Base-by-base conservation (phyloP, 1,140 invertebrate species). In the Wasmannia auropunctata region DNA sequence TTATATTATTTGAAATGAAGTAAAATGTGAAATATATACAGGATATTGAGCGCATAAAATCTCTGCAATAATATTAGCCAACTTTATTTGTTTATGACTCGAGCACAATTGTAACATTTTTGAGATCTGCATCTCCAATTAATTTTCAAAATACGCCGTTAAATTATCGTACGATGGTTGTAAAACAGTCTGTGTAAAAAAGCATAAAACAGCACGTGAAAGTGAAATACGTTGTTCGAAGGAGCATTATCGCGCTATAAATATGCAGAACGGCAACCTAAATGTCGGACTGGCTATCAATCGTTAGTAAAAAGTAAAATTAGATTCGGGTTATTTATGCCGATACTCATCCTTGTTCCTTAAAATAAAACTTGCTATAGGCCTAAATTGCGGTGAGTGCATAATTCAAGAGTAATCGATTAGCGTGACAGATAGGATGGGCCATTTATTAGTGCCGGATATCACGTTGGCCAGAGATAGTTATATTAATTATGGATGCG, bases 371-470 rank as follows among this genome's bases (percentile, higher is more conserved):
- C 62, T 67, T 22, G 34, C 34, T 37, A 0, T 25, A 16, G 31
- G 19, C 34, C 34, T 69, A 80, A 69, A 46, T 77, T 62, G 16
- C 46, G 37, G 16, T 40, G 63, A 54, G 22, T 56, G 46, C 77
- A 80, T 80, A 54, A 80, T 69, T 80, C 34, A 69, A 67, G 34
- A 40, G 31, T 69, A 40, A 80, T 80, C 63, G 46, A 80, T 49
- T 37, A 37, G 16, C 40, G 16, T 80, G 46, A 40, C 62, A 34
- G 46, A 14, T 69, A 8, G 22, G 49, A 80, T 28, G 49, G 22
- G 34, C 19, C 46, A 69, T 80, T 80, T 80, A 54, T 80, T 67
- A 67, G 31, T 43, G 40, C 19, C 62, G 54, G 37, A 80, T 69
- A 79, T 69, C 31, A 6, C 34, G 22, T 46, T 34, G 46, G 31